phyloP scores from a whole-genome alignment of 1,140 invertebrate species.

The Pseudomyrmex dendroicus region DNA sequence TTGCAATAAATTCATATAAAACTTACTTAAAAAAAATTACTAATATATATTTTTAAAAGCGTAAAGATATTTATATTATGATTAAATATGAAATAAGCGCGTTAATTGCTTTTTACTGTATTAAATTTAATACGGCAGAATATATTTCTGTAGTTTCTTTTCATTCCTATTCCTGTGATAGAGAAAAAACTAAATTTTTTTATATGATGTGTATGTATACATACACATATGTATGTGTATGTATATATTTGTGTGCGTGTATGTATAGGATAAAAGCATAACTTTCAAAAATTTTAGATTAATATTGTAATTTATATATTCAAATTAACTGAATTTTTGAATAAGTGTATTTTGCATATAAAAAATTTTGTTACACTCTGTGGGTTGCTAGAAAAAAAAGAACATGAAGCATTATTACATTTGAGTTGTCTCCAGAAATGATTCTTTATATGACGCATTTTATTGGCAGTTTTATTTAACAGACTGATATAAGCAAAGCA shows the following conservation, averaged over 20 bases:
- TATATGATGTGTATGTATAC: background rate
- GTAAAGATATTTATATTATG: conserved; percentile 46
- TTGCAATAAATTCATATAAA: conserved; percentile 42
- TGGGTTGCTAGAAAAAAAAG: conserved; percentile 47
- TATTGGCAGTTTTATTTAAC: conserved; percentile 48
- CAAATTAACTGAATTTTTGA: too few relatives aligned
- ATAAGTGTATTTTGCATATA: too few relatives aligned
- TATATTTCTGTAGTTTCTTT: conserved; percentile 18
- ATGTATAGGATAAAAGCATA: too few relatives aligned
- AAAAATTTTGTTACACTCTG: background rate
- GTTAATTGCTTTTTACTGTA: conserved; percentile 42
- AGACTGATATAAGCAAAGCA: conserved; percentile 56
- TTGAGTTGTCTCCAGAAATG: conserved; percentile 56
- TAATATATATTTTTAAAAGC: conserved; percentile 37
- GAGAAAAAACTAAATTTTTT: conserved; percentile 12
- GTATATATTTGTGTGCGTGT: too few relatives aligned
- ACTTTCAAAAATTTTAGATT: too few relatives aligned
- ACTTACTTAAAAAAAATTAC: conserved; percentile 40
- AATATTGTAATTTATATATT: too few relatives aligned
- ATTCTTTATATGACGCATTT: conserved; percentile 21
- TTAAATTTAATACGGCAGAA: conserved; percentile 42
- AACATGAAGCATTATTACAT: conserved; percentile 47
- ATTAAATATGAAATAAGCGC: background rate
- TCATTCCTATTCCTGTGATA: conserved; percentile 17
- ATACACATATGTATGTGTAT: background rate